These are phyloP conservation scores for Elephas maximus DNA, from an alignment of 2,113 vertebrate genomes.

Conservation along the genomic window DNA sequence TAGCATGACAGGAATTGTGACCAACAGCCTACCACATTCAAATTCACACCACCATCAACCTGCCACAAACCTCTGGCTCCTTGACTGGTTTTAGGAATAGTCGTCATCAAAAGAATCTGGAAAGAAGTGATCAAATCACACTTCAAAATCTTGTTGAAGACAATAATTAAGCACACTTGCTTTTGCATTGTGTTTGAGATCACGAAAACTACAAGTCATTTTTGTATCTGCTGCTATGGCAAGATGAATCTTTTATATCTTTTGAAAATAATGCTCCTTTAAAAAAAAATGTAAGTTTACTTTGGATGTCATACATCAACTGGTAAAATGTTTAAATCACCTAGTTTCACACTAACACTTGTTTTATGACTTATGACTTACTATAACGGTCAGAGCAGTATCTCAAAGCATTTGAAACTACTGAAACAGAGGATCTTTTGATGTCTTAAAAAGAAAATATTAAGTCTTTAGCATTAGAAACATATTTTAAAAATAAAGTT, in stretches of 20 bases:
- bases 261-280: background rate
- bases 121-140: background rate
- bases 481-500: background rate
- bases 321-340: background rate
- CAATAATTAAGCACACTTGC: background rate
- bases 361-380: background rate
- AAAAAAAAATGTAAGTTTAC: background rate
- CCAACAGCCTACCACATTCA: background rate
- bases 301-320: background rate
- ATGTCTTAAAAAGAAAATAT: slow-evolving; percentile 20
- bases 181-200: background rate
- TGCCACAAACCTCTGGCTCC: background rate
- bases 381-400: background rate
- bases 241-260: background rate
- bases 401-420: slow-evolving; percentile 28
- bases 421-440: background rate
- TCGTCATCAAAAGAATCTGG: background rate
- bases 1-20: background rate
- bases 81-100: background rate
- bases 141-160: background rate
- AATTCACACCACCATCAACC: background rate
- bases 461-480: slow-evolving; percentile 19
- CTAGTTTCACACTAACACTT: background rate
- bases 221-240: background rate
- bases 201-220: background rate